Evolutionary conservation across 2,888 invertebrate genomes (phyloP).

Genomic region (Harpalus rubripes): DNA sequence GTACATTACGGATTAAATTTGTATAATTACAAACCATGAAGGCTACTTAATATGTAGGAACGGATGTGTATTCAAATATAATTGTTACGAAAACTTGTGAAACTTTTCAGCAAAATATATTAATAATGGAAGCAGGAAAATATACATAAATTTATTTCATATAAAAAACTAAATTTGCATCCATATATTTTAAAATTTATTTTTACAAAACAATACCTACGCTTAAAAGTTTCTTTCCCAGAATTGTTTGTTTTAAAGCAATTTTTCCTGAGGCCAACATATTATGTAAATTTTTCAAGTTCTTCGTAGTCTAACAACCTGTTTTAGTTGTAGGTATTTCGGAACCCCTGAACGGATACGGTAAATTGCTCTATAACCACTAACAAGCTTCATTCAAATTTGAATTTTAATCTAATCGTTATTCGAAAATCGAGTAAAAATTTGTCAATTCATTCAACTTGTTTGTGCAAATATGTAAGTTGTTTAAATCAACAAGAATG

Average conservation of each 20-base stretch:
- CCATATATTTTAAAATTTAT: neutral
- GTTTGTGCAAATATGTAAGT: neutral
- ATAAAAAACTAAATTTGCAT: neutral
- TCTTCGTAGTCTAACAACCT: slow-evolving; percentile 59
- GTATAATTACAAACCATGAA: slow-evolving; percentile 56
- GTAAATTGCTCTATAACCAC: slow-evolving; percentile 56
- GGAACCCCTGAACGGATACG: slow-evolving; percentile 61
- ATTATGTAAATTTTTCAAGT: slow-evolving; percentile 66
- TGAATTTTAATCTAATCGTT: slow-evolving; percentile 56
- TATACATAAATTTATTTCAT: slow-evolving; percentile 10
- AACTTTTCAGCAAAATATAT: neutral
- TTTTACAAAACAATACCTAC: slow-evolving; percentile 25
- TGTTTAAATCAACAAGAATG: slow-evolving; percentile 5
- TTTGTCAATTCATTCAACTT: slow-evolving; percentile 41
- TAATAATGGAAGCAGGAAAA: neutral
- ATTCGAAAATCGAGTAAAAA: slow-evolving; percentile 38
- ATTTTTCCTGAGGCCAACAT: slow-evolving; percentile 60
- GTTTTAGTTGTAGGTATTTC: slow-evolving; percentile 63
- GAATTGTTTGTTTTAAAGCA: slow-evolving; percentile 63
- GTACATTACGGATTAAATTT: slow-evolving; percentile 21
- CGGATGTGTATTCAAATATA: slow-evolving; percentile 19
- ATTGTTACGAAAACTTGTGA: neutral
- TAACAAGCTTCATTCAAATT: slow-evolving; percentile 62
- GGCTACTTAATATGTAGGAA: slow-evolving; percentile 51
- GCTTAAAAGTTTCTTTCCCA: slow-evolving; percentile 31